Percentiles rank a stretch among this genome's conserved stretches.
Evolutionary conservation across 2,888 invertebrate species (phyloP).

Genomic region (Lasioglossum lativentre): DNA sequence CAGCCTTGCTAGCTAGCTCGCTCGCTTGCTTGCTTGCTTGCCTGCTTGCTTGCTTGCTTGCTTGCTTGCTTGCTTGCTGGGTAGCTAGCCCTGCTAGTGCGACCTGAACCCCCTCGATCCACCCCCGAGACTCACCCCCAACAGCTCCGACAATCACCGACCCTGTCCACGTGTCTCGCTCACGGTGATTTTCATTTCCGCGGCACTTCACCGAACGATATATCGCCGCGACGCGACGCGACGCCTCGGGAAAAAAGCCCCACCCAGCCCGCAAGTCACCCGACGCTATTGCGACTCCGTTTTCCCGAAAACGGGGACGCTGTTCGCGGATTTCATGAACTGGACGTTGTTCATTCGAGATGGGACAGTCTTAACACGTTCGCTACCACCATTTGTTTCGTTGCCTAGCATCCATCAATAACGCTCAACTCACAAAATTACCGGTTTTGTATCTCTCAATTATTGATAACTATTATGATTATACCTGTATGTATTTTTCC

Average conservation of each 20-base stretch:
- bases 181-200: constrained; percentile 84
- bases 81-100: constrained; percentile 49
- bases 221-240: constrained; percentile 28
- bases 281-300: background rate
- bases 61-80: constrained; percentile 25
- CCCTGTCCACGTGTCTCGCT: constrained; percentile 83
- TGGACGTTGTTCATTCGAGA: background rate
- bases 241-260: background rate
- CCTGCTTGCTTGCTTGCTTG: constrained; percentile 26
- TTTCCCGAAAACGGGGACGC: background rate
- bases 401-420: too few relatives aligned
- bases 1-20: background rate
- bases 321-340: background rate
- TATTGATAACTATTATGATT: too few relatives aligned
- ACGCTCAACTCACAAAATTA: too few relatives aligned
- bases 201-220: constrained; percentile 74
- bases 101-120: constrained; percentile 39
- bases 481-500: too few relatives aligned
- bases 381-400: too few relatives aligned
- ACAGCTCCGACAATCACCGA: constrained; percentile 68
- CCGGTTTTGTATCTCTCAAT: too few relatives aligned
- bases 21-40: background rate
- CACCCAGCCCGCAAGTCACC: background rate
- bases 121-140: constrained; percentile 1
- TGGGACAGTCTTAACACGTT: too few relatives aligned